These are phyloP conservation scores for Parauchenoglanis punctatus DNA, from an alignment of 2,797 vertebrate genomes.

Conservation along the genomic window DNA sequence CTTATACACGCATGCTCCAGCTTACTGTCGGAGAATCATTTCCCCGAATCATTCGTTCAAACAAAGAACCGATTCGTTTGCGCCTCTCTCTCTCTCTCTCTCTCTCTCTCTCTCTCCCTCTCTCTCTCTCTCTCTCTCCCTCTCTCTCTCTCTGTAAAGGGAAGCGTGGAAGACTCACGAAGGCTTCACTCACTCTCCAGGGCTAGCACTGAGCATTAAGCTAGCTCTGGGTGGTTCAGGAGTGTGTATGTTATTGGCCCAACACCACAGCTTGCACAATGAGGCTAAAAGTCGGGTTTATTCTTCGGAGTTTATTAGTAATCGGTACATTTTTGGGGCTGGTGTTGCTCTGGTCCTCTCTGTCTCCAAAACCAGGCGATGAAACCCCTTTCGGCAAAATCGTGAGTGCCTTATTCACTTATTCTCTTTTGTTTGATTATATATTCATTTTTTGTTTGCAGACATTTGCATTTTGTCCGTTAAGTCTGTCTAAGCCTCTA, in stretches of 20 bases:
- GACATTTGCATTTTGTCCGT: background rate
- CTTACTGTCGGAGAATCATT: background rate
- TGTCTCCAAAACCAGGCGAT: conserved; percentile 78
- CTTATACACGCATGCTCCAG: no score
- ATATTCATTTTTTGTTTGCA: background rate
- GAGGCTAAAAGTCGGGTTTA: conserved; percentile 89
- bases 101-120: rapidly evolving
- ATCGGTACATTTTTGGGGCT: conserved; percentile 86
- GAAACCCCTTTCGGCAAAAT: conserved; percentile 69
- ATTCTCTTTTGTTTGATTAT: background rate
- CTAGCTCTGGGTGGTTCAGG: conserved; percentile 21
- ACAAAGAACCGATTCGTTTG: background rate
- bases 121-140: background rate
- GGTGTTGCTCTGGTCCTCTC: conserved; percentile 87
- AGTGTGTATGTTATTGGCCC: background rate
- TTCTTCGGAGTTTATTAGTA: conserved; percentile 84
- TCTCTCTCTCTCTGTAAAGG: background rate
- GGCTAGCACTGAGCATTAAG: background rate
- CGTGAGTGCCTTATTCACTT: conserved; percentile 61
- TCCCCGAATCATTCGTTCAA: background rate
- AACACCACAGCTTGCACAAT: conserved; percentile 67
- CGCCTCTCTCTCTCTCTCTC: background rate
- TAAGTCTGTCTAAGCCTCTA: background rate
- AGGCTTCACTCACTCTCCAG: conserved; percentile 32
- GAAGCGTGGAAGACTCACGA: conserved; percentile 13